Evolutionary conservation across 2,888 invertebrate species (phyloP).

Genomic region (Drosophila emarginata): DNA sequence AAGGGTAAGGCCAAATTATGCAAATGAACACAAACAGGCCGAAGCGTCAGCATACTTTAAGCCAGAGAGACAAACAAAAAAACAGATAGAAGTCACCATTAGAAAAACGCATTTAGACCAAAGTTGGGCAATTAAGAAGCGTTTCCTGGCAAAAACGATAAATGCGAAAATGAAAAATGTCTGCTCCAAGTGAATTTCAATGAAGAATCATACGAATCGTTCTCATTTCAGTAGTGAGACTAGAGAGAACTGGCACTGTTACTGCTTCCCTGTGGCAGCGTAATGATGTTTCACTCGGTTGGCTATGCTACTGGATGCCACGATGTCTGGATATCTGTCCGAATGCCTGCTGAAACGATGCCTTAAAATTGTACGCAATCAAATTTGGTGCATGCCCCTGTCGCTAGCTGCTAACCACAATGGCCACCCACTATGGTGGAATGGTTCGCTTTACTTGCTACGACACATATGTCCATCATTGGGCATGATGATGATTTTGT

Average conservation of each 20-base stretch:
- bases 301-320: slow-evolving; percentile 14
- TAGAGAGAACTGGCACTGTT: not conserved
- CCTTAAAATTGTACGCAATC: slow-evolving; percentile 15
- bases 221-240: not conserved
- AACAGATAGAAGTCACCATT: not conserved
- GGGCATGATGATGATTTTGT: slow-evolving; percentile 48
- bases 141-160: slow-evolving; percentile 31
- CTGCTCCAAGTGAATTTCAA: slow-evolving; percentile 37
- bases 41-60: slow-evolving; percentile 25
- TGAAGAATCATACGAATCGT: slow-evolving; percentile 18
- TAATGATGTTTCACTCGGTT: slow-evolving; percentile 40
- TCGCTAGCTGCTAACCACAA: not conserved
- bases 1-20: slow-evolving; percentile 33
- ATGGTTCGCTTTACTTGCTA: slow-evolving; percentile 7
- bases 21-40: slow-evolving; percentile 26
- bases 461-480: slow-evolving; percentile 24
- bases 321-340: slow-evolving; percentile 1
- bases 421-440: not conserved
- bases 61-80: not conserved
- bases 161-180: slow-evolving; percentile 45
- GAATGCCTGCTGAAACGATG: slow-evolving; percentile 12
- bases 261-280: slow-evolving; percentile 13
- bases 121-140: slow-evolving; percentile 37
- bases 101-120: slow-evolving; percentile 27
- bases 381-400: not conserved